Percentiles rank a stretch among this genome's conserved stretches.
These are phyloP conservation scores for Geotrupes spiniger DNA, from an alignment of 2,888 invertebrate genomes.

Conservation along the genomic window DNA sequence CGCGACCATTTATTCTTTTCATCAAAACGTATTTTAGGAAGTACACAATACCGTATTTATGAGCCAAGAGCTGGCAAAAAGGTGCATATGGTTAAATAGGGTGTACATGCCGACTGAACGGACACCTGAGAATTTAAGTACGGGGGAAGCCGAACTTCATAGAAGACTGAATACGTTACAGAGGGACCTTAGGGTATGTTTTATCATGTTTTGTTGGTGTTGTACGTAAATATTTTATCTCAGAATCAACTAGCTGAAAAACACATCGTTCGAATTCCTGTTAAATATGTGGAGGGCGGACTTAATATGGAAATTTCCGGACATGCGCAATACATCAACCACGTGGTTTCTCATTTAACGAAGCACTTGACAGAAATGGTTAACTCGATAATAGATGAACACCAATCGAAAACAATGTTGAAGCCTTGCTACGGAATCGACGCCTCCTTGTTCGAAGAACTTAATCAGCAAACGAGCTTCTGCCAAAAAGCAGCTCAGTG, in stretches of 20 bases:
- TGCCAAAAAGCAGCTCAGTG: slow-evolving; percentile 69
- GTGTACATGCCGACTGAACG: slow-evolving; percentile 56
- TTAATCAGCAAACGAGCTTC: slow-evolving; percentile 69
- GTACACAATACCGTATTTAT: slow-evolving; percentile 78
- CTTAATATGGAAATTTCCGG: slow-evolving; percentile 56
- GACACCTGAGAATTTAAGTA: slow-evolving; percentile 56
- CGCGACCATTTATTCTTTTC: no score
- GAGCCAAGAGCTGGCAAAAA: slow-evolving; percentile 74
- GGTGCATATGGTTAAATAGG: slow-evolving; percentile 78
- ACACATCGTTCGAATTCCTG: slow-evolving; percentile 64
- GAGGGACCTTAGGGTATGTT: slow-evolving; percentile 65
- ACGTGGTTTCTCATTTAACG: slow-evolving; percentile 63
- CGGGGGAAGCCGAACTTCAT: slow-evolving; percentile 63
- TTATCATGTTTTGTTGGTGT: background rate
- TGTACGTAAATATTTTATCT: slow-evolving; percentile 24
- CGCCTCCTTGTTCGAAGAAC: slow-evolving; percentile 62
- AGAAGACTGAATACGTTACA: slow-evolving; percentile 68
- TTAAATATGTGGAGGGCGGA: slow-evolving; percentile 54
- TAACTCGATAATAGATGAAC: slow-evolving; percentile 66
- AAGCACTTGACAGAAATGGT: slow-evolving; percentile 67
- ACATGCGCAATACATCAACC: slow-evolving; percentile 61
- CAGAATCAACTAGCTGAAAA: slow-evolving; percentile 71
- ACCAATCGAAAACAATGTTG: slow-evolving; percentile 57
- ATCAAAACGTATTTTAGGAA: slow-evolving; percentile 61
- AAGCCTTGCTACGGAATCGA: slow-evolving; percentile 64